Evolutionary conservation across 2,888 invertebrate species (phyloP).

Genomic region (Acrobasis consociella): DNA sequence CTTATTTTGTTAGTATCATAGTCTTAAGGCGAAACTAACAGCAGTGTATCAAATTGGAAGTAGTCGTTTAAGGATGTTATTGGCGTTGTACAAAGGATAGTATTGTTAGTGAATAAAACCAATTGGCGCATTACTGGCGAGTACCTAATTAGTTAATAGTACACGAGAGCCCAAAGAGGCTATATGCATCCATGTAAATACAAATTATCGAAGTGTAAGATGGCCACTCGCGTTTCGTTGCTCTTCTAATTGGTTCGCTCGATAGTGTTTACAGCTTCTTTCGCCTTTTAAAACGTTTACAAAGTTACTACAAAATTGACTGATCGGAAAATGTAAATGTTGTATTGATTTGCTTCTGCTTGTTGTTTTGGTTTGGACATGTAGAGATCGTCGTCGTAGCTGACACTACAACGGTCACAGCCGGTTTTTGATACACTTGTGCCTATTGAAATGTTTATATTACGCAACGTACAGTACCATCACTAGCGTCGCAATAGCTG

Average conservation of each 20-base stretch:
- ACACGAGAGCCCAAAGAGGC: slow-evolving; percentile 75
- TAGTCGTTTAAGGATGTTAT: slow-evolving; percentile 76
- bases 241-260: slow-evolving; percentile 61
- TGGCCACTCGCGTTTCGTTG: slow-evolving; percentile 69
- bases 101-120: slow-evolving; percentile 76
- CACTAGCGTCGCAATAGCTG: slow-evolving; percentile 9
- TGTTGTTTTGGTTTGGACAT: slow-evolving; percentile 51
- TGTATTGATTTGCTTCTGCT: slow-evolving; percentile 55
- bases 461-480: neutral
- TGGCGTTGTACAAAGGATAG: slow-evolving; percentile 81
- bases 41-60: slow-evolving; percentile 72
- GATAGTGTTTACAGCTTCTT: slow-evolving; percentile 41
- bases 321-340: slow-evolving; percentile 48
- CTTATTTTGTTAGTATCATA: slow-evolving; percentile 78
- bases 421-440: slow-evolving; percentile 39
- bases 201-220: slow-evolving; percentile 60
- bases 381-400: slow-evolving; percentile 42
- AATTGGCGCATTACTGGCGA: slow-evolving; percentile 83
- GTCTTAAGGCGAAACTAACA: slow-evolving; percentile 72
- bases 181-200: slow-evolving; percentile 75
- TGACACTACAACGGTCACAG: slow-evolving; percentile 37
- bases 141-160: slow-evolving; percentile 81
- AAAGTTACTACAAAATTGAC: slow-evolving; percentile 45
- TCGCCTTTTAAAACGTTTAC: slow-evolving; percentile 41
- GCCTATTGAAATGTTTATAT: slow-evolving; percentile 26